Base-by-base conservation (phyloP, 2,888 invertebrate genomes). In the Galeopsomyia nigrocyanea region DNA sequence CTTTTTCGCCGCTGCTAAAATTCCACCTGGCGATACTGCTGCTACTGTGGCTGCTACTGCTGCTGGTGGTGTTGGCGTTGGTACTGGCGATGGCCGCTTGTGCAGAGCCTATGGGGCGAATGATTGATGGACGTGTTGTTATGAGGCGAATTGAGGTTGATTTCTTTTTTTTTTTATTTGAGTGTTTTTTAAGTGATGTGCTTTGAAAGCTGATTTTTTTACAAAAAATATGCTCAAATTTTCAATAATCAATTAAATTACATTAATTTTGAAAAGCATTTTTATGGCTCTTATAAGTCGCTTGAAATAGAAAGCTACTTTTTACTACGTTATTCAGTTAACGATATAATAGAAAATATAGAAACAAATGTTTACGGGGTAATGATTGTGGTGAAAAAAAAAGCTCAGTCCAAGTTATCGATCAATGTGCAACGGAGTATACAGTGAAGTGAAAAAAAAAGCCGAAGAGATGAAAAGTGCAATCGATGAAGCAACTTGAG, bases 11-110 rank as follows among this genome's bases (percentile, higher is more conserved):
- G 16, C 60, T 87, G 21, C 87, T 50, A 87, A 87, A 75, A 87
- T 86, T 60, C 87, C 87, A 57, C 86, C 86, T 3, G 60, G n/a
- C n/a, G 60, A n/a, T 47, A 81, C 65, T 31, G 76, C 22, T 60
- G 75, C 67, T 51, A 75, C 55, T 46, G 76, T 3, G 19, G 49
- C 46, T 26, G 31, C 39, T 19, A 10, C 7, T 1, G 14, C 19
- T 62, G 64, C 16, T 17, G 22, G 16, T 53, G 61, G 64, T 46
- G 50, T 78, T 6, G 65, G 49, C 47, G 66, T 62, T 10, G 77
- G 80, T 75, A 39, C 19, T 55, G 76, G 76, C 55, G 77, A 74
- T 65, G 78, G 78, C 72, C 84, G 82, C 78, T 86, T 85, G 22
- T 84, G 82, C 78, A 79, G 77, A 72, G 81, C 85, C 86, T 86